Percentiles rank a stretch among this genome's conserved stretches.
Conservation (phyloP, 2,113 vertebrate genomes). For the Rhynchomys soricoides region DNA sequence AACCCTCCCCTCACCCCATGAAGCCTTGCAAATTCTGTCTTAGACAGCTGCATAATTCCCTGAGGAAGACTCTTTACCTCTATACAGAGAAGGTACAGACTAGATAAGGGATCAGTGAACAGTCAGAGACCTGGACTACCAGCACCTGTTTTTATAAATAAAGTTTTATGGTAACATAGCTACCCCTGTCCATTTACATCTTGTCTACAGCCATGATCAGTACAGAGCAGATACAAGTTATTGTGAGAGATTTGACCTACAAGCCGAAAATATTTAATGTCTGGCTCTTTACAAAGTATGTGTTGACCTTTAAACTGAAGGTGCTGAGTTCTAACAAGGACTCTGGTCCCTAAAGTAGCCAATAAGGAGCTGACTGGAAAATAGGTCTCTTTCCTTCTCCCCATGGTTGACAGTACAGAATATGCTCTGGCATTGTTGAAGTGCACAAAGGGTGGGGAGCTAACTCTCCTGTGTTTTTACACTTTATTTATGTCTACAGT, state of each 20-base stretch:
- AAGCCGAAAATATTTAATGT: slow-evolving; percentile 1
- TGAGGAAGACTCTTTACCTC: background rate
- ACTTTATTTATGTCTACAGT: too few relatives aligned
- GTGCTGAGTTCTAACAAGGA: background rate
- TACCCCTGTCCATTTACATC: background rate
- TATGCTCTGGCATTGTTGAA: background rate
- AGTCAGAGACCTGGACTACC: background rate
- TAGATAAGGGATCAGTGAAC: background rate
- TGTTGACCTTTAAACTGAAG: background rate
- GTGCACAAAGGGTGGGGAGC: background rate
- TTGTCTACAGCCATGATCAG: background rate
- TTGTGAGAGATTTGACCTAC: background rate
- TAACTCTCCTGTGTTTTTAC: slow-evolving; percentile 15
- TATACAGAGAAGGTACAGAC: background rate
- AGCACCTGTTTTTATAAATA: slow-evolving; percentile 55
- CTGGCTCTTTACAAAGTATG: background rate
- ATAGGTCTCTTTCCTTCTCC: background rate
- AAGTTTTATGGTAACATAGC: slow-evolving; percentile 56
- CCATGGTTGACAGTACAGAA: background rate
- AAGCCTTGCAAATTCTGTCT: background rate
- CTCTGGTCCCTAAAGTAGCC: background rate
- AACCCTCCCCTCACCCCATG: background rate
- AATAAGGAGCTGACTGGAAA: background rate
- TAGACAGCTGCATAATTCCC: background rate
- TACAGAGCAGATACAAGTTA: background rate